Conservation (phyloP, 1,140 invertebrate genomes). For the Hestina assimilis region DNA sequence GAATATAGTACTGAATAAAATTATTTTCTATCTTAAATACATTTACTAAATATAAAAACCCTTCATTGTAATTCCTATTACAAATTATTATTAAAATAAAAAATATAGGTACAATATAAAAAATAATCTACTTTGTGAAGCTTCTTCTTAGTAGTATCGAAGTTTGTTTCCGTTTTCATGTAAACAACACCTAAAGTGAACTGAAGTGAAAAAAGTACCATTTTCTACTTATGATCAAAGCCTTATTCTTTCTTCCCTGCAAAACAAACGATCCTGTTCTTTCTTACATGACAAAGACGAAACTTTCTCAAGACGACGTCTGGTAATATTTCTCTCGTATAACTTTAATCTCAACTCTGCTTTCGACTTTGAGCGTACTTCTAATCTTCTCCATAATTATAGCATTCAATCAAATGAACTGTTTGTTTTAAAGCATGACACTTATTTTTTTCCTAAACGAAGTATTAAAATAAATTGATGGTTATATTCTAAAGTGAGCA, state of each 20-base stretch:
- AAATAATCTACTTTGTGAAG: no score
- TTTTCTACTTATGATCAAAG: slow-evolving; percentile 29
- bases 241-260: slow-evolving; percentile 32
- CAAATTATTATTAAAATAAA: no score
- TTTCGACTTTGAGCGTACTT: slow-evolving; percentile 13
- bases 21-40: no score
- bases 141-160: no score
- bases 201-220: slow-evolving; percentile 11
- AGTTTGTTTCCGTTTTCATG: slow-evolving; percentile 6
- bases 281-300: slow-evolving; percentile 67
- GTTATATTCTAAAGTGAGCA: no score
- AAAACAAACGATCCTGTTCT: slow-evolving; percentile 63
- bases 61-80: no score
- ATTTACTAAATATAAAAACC: no score
- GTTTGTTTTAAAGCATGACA: slow-evolving; percentile 2
- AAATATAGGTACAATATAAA: no score
- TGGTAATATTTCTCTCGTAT: slow-evolving; percentile 59
- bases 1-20: no score
- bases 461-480: no score
- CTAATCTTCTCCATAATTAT: slow-evolving; percentile 19
- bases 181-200: slow-evolving; percentile 20
- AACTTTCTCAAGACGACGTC: slow-evolving; percentile 52
- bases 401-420: slow-evolving; percentile 11
- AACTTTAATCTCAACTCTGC: slow-evolving; percentile 51
- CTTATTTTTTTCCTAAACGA: no score